These are phyloP conservation scores for Nyctibius grandis DNA, from an alignment of 2,797 vertebrate species.

Conservation along the genomic window DNA sequence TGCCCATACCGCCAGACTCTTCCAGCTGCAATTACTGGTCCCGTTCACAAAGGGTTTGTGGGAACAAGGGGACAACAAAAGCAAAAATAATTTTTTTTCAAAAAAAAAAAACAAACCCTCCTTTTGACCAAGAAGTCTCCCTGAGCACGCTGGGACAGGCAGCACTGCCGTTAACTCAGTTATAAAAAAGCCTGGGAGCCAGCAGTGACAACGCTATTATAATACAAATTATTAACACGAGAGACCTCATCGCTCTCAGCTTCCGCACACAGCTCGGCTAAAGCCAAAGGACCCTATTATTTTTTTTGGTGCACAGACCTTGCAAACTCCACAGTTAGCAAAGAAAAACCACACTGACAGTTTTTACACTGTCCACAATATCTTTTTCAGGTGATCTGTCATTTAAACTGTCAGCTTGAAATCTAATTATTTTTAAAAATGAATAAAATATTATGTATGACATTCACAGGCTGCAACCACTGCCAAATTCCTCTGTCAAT, in stretches of 20 bases:
- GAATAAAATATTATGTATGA: slow-evolving; percentile 27
- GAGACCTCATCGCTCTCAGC: not conserved
- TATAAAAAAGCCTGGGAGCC: not conserved
- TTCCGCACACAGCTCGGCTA: not conserved
- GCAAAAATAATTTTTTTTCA: not conserved
- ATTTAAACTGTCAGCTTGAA: slow-evolving; percentile 32
- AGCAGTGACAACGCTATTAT: not conserved
- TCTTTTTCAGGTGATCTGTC: slow-evolving; percentile 13
- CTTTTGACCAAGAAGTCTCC: not conserved
- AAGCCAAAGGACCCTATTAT: not conserved
- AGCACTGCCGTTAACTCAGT: not conserved
- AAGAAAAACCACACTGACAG: not conserved
- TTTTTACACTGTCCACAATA: not conserved
- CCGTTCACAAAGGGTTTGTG: not conserved
- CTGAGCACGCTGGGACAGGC: not conserved
- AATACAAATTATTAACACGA: not conserved
- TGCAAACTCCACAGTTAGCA: not conserved
- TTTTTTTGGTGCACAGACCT: not conserved
- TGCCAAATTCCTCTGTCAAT: slow-evolving; percentile 45
- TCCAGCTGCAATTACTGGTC: not conserved
- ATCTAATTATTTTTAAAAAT: not conserved
- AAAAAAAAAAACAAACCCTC: not conserved
- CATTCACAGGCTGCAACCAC: not conserved
- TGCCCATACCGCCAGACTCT: not conserved
- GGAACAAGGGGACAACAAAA: not conserved